Evolutionary conservation across 2,113 vertebrate genomes (phyloP).

Genomic region (Tor tambroides): DNA sequence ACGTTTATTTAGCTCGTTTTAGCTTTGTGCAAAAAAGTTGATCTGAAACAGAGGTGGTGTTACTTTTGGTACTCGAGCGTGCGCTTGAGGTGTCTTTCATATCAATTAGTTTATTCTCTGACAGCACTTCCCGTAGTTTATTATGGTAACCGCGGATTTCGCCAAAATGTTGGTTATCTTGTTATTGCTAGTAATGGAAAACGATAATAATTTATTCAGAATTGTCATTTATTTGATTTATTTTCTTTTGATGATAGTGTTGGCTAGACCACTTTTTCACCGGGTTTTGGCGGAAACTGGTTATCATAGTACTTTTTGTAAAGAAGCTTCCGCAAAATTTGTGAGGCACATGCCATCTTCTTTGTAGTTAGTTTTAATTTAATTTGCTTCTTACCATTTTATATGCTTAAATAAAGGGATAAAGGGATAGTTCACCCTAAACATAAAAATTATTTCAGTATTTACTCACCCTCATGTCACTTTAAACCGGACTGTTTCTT

Average conservation of each 20-base stretch:
- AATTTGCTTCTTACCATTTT: background rate
- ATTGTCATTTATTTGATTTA: background rate
- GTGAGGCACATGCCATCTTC: background rate
- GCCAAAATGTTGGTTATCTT: background rate
- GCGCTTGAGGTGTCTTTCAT: background rate
- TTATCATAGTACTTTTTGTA: background rate
- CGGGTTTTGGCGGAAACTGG: background rate
- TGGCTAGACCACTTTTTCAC: background rate
- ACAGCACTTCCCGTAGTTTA: background rate
- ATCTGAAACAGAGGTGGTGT: background rate
- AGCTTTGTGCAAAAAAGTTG: background rate
- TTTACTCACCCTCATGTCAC: background rate
- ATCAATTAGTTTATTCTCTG: background rate
- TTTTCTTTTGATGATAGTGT: background rate
- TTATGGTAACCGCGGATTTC: background rate
- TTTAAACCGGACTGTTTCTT: background rate
- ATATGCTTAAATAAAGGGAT: background rate
- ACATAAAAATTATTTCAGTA: background rate
- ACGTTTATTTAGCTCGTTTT: background rate
- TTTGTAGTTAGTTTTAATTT: background rate
- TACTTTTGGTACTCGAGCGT: too few species aligned
- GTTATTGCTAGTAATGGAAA: background rate
- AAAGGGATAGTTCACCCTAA: background rate
- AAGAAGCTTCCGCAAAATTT: background rate
- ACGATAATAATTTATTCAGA: background rate